Base-by-base conservation (phyloP, 64 coral and sea anemone species). In the Hydrozoanthus tunicans region DNA sequence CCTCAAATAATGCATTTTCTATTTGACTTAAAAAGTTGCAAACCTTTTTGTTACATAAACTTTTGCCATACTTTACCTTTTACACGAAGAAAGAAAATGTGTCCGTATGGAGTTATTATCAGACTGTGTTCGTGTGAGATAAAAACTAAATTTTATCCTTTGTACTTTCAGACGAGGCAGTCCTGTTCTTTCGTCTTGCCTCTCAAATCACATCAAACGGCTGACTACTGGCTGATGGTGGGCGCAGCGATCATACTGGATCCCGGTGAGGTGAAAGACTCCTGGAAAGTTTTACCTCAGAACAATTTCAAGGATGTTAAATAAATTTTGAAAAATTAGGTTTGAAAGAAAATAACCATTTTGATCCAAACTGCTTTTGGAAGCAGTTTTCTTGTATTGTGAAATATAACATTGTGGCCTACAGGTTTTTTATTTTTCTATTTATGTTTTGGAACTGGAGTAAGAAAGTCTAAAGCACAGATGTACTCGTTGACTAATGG, bases 251-350 rank as follows among this genome's bases (percentile, higher is more conserved):
- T 88, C 5, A 10, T 88, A 6, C 68, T 75, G 25, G 84, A 88
- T 73, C 69, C 84, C 56, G 84, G 84, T 62, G 84, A 88, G 59
- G 69, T 88, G 68, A 75, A 56, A 15, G 54, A 51, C 25, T 88
- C 84, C 23, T 88, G 84, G 69, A 88, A 88, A 74, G 23, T 75
- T 88, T 9, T 88, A 51, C 84, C 84, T 15, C 89, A 82, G 60
- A 93, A 79, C 57, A 53, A 55, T 56, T 23, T 82, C 6, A 65
- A 82, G 23, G 7, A 65, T 12, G 15, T 43, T 17, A 26, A 9
- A n/a, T 59, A 79, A 26, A 23, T 43, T 81, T 81, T 27, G 25
- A 43, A 26, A 53, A 65, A 11, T 61, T 25, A n/a, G 14, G 8
- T n/a, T 43, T 27, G 53, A 5, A 14, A 15, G 20, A 64, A 82